A percentile compares a stretch with the other conserved stretches of the same genome.
phyloP scores from a whole-genome alignment of 2,113 vertebrate species.

The Perognathus longimembris region DNA sequence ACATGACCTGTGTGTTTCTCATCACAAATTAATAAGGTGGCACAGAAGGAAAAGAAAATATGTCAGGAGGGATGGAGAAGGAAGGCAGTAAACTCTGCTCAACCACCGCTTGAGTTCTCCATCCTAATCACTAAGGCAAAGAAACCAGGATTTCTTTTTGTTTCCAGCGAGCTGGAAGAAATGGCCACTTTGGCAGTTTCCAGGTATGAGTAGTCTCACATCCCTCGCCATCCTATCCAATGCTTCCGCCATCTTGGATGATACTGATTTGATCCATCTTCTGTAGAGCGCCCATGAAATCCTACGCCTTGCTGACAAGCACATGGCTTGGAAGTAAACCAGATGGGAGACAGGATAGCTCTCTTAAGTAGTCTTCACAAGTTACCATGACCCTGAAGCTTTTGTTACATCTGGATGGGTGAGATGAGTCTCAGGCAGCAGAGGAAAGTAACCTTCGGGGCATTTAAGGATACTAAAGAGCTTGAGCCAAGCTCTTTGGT shows the following conservation, averaged over 20 bases:
- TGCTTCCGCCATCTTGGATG: background rate
- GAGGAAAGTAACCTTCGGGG: background rate
- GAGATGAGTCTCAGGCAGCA: background rate
- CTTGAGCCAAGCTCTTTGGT: background rate
- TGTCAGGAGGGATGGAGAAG: background rate
- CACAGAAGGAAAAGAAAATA: background rate
- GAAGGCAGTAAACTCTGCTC: background rate
- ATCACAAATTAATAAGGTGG: slow-evolving; percentile 41
- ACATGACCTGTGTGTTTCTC: slow-evolving; percentile 28
- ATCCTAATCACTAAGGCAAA: background rate
- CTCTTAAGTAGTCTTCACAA: background rate
- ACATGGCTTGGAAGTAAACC: background rate
- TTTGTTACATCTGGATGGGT: background rate
- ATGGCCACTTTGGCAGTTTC: background rate
- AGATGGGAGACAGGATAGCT: background rate
- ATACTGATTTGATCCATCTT: background rate
- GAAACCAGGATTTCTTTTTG: background rate
- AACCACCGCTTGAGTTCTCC: background rate
- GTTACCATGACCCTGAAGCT: background rate
- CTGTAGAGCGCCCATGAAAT: background rate
- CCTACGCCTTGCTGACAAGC: background rate
- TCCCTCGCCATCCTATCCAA: background rate
- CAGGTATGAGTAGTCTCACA: background rate
- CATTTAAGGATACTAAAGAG: background rate
- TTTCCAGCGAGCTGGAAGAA: background rate